These are phyloP conservation scores for Lindbergichthys nudifrons DNA, from an alignment of 2,797 vertebrate species.

Conservation along the genomic window DNA sequence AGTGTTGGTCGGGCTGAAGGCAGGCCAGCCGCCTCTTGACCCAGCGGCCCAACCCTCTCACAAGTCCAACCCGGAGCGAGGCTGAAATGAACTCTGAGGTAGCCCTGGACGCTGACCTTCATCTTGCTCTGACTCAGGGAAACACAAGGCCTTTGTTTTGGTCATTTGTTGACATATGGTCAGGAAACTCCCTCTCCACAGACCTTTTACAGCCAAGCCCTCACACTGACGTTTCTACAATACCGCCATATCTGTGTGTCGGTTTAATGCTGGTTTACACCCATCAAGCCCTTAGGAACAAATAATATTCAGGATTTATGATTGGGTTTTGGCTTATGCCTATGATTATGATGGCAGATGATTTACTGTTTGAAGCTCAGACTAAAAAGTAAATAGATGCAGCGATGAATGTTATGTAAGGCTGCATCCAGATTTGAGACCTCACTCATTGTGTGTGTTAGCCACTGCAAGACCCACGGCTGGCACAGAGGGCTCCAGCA, in stretches of 20 bases:
- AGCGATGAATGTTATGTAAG: conserved; percentile 61
- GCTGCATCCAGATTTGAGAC: conserved; percentile 61
- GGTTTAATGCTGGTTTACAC: conserved; percentile 55
- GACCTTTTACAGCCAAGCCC: conserved; percentile 54
- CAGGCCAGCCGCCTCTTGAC: conserved; percentile 39
- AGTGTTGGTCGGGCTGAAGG: conserved; percentile 45
- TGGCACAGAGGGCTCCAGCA: conserved; percentile 78
- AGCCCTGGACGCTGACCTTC: conserved; percentile 54
- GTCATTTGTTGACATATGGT: conserved; percentile 70
- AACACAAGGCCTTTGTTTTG: conserved; percentile 73
- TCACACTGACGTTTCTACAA: conserved; percentile 43
- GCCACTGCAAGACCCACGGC: conserved; percentile 73
- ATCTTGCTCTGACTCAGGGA: conserved; percentile 55
- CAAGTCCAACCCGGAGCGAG: conserved; percentile 20
- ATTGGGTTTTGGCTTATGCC: conserved; percentile 44
- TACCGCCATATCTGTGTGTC: conserved; percentile 46
- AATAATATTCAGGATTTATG: conserved; percentile 70
- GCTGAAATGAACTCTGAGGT: conserved; percentile 43
- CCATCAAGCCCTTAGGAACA: conserved; percentile 48
- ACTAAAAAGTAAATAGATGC: conserved; percentile 66
- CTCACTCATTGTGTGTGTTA: conserved; percentile 71
- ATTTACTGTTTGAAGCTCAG: conserved; percentile 58
- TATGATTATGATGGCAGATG: conserved; percentile 67
- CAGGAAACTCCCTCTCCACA: conserved; percentile 70
- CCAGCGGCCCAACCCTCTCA: conserved; percentile 24